Evolutionary conservation across 53 echinoderm and acorn worm genomes (phyloP).

Genomic region (Astropecten irregularis): DNA sequence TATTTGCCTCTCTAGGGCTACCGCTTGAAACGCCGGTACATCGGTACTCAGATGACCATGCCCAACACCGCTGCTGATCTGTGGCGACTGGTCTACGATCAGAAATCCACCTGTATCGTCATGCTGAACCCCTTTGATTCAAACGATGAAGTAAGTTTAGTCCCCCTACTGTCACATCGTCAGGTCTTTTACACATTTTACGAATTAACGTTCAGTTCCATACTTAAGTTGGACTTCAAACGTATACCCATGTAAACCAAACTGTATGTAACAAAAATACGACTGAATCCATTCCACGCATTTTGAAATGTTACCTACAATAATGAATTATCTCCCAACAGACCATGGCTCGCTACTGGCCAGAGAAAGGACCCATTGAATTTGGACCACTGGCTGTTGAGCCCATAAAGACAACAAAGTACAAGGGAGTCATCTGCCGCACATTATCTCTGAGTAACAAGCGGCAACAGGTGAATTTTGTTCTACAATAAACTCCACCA

Average conservation of each 20-base stretch:
- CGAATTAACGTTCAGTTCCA: no score
- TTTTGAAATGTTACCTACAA: no score
- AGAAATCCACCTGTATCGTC: neutral
- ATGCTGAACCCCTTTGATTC: neutral
- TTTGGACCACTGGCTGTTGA: slow-evolving; percentile 56
- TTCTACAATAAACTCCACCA: no score
- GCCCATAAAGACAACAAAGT: slow-evolving; percentile 7
- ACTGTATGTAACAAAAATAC: no score
- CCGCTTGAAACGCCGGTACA: slow-evolving; percentile 10
- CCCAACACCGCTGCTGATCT: slow-evolving; percentile 43
- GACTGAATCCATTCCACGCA: no score
- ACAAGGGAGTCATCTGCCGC: neutral
- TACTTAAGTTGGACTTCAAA: no score
- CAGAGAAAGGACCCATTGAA: slow-evolving; percentile 38
- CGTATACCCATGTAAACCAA: no score
- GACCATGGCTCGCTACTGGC: slow-evolving; percentile 65
- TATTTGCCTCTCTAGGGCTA: slow-evolving; percentile 2
- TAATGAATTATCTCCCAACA: no score
- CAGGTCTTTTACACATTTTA: no score
- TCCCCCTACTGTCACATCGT: no score
- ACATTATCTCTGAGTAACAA: neutral
- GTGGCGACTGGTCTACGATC: slow-evolving; percentile 46
- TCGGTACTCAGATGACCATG: slow-evolving; percentile 47
- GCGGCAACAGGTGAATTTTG: neutral
- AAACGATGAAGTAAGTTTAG: slow-evolving; percentile 2